Evolutionary conservation across 2,113 vertebrate genomes (phyloP).

Genomic region (Syngnathus typhle): DNA sequence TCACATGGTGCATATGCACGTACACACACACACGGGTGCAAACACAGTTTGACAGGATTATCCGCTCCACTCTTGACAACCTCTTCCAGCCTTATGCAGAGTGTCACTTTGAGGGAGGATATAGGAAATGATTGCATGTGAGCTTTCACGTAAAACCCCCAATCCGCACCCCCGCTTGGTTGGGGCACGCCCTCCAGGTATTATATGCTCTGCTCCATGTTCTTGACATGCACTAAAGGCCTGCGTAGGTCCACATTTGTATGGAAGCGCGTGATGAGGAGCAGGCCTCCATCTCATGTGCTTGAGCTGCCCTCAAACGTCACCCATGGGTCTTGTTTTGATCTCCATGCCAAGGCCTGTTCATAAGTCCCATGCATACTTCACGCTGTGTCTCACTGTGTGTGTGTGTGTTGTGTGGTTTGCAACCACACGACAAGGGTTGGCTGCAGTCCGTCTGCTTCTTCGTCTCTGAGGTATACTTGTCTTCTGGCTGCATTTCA

Average conservation of each 20-base stretch:
- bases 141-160: slow-evolving; percentile 16
- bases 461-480: slow-evolving; percentile 52
- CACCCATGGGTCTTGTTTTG: slow-evolving; percentile 62
- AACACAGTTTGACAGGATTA: slow-evolving; percentile 49
- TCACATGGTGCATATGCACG: not conserved
- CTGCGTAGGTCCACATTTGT: slow-evolving; percentile 1
- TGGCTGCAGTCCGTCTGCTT: slow-evolving; percentile 44
- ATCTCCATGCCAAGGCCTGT: slow-evolving; percentile 52
- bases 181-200: not conserved
- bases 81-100: slow-evolving; percentile 24
- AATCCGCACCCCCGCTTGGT: not conserved
- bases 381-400: slow-evolving; percentile 8
- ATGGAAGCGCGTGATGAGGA: slow-evolving; percentile 30
- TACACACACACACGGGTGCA: not conserved
- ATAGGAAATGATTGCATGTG: slow-evolving; percentile 6
- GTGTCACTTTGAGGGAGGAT: slow-evolving; percentile 4
- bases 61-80: slow-evolving; percentile 33
- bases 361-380: slow-evolving; percentile 44
- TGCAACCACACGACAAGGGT: slow-evolving; percentile 39
- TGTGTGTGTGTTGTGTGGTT: not conserved
- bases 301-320: slow-evolving; percentile 57
- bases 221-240: slow-evolving; percentile 20
- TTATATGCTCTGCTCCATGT: slow-evolving; percentile 20
- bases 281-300: slow-evolving; percentile 39
- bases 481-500: slow-evolving; percentile 48